Conservation (phyloP, 2,888 invertebrate species). For the Xestoiulus laeticollis region DNA sequence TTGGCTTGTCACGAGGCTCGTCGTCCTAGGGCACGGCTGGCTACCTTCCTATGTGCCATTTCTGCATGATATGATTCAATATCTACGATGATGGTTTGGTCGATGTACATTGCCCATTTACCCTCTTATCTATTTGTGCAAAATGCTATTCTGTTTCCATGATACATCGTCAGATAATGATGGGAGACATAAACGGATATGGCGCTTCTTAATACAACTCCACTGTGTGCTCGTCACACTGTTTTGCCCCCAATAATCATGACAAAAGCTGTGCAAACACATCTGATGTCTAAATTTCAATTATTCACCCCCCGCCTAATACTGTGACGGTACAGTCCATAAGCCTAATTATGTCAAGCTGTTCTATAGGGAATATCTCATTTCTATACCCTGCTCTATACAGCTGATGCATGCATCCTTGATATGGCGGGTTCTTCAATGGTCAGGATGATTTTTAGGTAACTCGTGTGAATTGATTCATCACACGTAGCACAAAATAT, state of each 20-base stretch:
- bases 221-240: slow-evolving; percentile 35
- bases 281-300: slow-evolving; percentile 52
- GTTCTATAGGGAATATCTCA: neutral
- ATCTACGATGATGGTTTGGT: slow-evolving; percentile 38
- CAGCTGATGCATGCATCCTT: neutral
- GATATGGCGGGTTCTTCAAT: slow-evolving; percentile 6
- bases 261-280: slow-evolving; percentile 51
- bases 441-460: neutral
- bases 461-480: slow-evolving; percentile 36
- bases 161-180: slow-evolving; percentile 45
- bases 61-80: slow-evolving; percentile 41
- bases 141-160: slow-evolving; percentile 42
- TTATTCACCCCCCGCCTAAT: slow-evolving; percentile 45
- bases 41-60: neutral
- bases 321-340: slow-evolving; percentile 47
- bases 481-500: neutral
- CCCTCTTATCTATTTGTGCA: slow-evolving; percentile 42
- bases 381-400: neutral
- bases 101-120: slow-evolving; percentile 41
- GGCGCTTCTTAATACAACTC: slow-evolving; percentile 45
- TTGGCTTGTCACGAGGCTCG: slow-evolving; percentile 30
- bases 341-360: slow-evolving; percentile 52
- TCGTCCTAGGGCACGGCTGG: neutral
- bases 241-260: slow-evolving; percentile 50
- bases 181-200: slow-evolving; percentile 20